Evolutionary conservation across 2,113 vertebrate species (phyloP), one percentile per base, ranked within the genome.

Genomic region (Microcebus murinus): DNA sequence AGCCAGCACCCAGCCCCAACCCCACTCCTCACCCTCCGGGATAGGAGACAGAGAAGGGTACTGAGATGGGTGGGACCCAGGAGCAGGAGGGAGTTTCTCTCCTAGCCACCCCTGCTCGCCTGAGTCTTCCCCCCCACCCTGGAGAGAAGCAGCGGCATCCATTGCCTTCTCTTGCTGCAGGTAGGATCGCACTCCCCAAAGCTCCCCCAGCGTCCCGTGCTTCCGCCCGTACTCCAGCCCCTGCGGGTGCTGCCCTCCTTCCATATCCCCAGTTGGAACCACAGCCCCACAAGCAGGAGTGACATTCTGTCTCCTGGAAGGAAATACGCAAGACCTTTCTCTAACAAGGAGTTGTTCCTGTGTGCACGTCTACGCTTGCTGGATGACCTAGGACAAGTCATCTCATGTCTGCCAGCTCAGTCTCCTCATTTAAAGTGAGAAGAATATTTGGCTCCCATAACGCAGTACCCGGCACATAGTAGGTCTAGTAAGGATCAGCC

Each of bases 381-480:
- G 31, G 50, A 71, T 86, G 81, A 65, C 88, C 27, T 17, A 29
- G 21, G 48, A 63, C 39, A 80, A 71, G 50, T 55, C n/a, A 39
- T 4, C 48, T 80, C 13, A 6, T 31, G 27, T 84, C 70, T 77
- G 25, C 65, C 87, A 81, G 34, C 89, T 81, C 65, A 6, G 0
- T 76, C 82, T 85, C 94, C 65, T 84, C 84, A 42, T 74, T 79
- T 88, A 74, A 84, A 63, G 70, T 80, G 50, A 94, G n/a, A n/a
- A n/a, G 50, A 55, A 6, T 8, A 65, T 80, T 63, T 88, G 80
- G 67, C 74, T 68, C 73, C 23, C 2, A 2, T 57, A 85, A 31
- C 29, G 8, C 42, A 68, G 61, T 42, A 2, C 70, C 82, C 91
- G 96, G 87, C 82, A 76, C 50, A 4, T 15, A 61, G 27, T 11